These are phyloP conservation scores for Bufo gargarizans DNA, from an alignment of 2,113 vertebrate species.

Conservation along the genomic window DNA sequence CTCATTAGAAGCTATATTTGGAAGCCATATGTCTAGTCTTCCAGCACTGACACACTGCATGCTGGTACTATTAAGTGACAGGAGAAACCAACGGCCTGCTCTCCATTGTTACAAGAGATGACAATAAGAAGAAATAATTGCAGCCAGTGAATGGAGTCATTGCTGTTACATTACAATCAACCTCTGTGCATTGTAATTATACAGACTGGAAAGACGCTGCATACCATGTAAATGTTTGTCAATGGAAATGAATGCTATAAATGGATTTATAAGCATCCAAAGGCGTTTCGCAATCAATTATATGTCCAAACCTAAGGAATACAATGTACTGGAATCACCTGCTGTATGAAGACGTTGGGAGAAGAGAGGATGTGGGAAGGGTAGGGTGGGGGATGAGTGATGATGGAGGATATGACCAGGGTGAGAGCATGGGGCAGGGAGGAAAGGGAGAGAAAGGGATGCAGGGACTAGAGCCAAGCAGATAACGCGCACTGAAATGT, in stretches of 20 bases:
- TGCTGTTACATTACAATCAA: not conserved
- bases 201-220: not conserved
- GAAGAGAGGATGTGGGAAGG: slow-evolving; percentile 21
- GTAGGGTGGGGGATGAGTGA: slow-evolving; percentile 11
- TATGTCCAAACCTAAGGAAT: not conserved
- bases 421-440: slow-evolving; percentile 10
- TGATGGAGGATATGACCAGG: slow-evolving; percentile 31
- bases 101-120: slow-evolving; percentile 3
- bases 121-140: slow-evolving; percentile 1
- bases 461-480: slow-evolving; percentile 11
- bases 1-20: not conserved
- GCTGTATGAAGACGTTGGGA: slow-evolving; percentile 5
- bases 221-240: not conserved
- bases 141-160: not conserved
- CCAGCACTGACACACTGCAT: not conserved
- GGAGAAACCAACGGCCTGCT: not conserved
- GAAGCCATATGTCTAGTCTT: not conserved
- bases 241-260: not conserved
- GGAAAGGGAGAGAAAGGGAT: slow-evolving; percentile 12
- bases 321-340: not conserved
- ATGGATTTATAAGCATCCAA: not conserved
- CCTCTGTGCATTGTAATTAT: slow-evolving; percentile 1
- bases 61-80: not conserved
- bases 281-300: slow-evolving; percentile 12
- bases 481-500: not conserved